Evolutionary conservation across 2,888 invertebrate genomes (phyloP).

Genomic region (Sphecodes monilicornis): DNA sequence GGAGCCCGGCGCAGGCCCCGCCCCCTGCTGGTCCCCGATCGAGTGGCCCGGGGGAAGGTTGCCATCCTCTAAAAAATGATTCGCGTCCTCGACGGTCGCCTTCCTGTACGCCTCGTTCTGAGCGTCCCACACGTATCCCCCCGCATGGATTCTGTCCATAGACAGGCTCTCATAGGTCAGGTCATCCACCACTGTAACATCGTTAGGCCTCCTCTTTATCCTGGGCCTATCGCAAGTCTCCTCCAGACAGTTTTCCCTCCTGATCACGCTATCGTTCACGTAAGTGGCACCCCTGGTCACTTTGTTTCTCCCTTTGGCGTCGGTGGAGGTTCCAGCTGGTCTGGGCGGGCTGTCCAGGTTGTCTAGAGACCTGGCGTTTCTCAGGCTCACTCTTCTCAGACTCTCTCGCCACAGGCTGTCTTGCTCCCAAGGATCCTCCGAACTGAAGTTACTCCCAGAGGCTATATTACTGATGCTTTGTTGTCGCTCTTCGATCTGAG

Average conservation of each 20-base stretch:
- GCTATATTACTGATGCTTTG: background rate
- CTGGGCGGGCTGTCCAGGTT: constrained; percentile 87
- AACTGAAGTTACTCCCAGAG: constrained; percentile 52
- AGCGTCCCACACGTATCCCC: constrained; percentile 83
- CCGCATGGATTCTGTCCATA: constrained; percentile 81
- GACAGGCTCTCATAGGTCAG: constrained; percentile 87
- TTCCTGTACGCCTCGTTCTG: constrained; percentile 82
- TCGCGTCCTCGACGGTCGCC: constrained; percentile 58
- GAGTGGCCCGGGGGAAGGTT: constrained; percentile 81
- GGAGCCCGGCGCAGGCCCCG: constrained; percentile 71
- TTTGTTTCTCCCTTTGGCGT: constrained; percentile 81
- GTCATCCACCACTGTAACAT: constrained; percentile 83
- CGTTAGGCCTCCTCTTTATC: constrained; percentile 67
- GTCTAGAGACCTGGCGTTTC: constrained; percentile 93
- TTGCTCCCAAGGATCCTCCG: constrained; percentile 92
- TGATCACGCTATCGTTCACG: constrained; percentile 90
- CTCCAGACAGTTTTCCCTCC: constrained; percentile 81
- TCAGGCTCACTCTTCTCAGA: constrained; percentile 90
- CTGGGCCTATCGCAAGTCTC: constrained; percentile 58
- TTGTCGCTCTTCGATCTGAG: constrained; percentile 38
- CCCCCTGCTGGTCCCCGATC: constrained; percentile 54
- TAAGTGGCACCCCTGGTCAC: constrained; percentile 91
- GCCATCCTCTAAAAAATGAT: constrained; percentile 85
- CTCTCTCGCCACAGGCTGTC: constrained; percentile 93
- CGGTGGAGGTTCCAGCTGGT: constrained; percentile 32